A percentile compares a stretch with the other conserved stretches of the same genome.
Conservation (phyloP, 2,888 invertebrate species). For the Auanema sp. region DNA sequence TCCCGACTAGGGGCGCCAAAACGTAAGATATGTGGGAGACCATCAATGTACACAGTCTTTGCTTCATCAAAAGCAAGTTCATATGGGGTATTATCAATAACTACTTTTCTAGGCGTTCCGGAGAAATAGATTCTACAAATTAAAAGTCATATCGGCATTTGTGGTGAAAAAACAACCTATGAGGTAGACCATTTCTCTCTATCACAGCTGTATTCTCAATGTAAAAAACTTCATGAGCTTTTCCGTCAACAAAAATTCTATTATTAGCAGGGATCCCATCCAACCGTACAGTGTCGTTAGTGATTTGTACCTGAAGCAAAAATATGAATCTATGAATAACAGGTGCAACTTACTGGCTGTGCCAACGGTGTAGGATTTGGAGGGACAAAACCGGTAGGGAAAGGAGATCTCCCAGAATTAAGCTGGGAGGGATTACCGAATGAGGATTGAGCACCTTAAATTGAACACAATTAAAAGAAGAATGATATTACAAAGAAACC, state of each 20-base stretch:
- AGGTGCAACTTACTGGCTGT: background rate
- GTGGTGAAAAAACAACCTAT: constrained; percentile 23
- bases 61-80: constrained; percentile 54
- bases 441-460: background rate
- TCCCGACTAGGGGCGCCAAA: constrained; percentile 91
- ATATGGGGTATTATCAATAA: constrained; percentile 58
- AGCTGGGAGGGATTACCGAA: background rate
- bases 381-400: background rate
- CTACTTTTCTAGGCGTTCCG: constrained; percentile 58
- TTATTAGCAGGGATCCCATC: constrained; percentile 62
- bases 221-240: constrained; percentile 63
- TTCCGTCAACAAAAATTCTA: constrained; percentile 64
- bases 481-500: no score
- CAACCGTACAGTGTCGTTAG: constrained; percentile 45
- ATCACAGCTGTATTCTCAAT: constrained; percentile 59
- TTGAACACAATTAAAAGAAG: no score
- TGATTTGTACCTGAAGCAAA: constrained; percentile 21
- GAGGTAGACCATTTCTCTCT: constrained; percentile 63
- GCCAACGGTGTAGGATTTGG: background rate
- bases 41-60: constrained; percentile 64
- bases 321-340: background rate
- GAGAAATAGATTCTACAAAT: constrained; percentile 50
- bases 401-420: background rate
- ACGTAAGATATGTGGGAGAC: constrained; percentile 72
- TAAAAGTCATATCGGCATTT: no score